A percentile compares a stretch with the other conserved stretches of the same genome.
Conservation (phyloP, 2,888 invertebrate species). For the Ecliptopera silaceata region DNA sequence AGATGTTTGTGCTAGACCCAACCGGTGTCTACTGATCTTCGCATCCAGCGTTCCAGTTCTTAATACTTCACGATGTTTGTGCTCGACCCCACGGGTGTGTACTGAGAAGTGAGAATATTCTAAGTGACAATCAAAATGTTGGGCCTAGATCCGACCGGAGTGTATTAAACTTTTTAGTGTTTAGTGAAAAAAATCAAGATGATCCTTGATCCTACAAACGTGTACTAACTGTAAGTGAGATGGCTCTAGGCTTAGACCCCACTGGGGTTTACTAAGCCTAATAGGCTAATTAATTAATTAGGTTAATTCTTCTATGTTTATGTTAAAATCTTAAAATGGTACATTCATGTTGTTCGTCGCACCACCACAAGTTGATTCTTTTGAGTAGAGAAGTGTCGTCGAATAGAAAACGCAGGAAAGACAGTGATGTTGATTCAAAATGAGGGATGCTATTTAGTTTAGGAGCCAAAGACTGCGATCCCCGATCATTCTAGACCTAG, state of each 20-base stretch:
- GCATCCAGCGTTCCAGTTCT: constrained; percentile 12
- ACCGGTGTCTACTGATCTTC: constrained; percentile 64
- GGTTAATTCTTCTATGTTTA: constrained; percentile 22
- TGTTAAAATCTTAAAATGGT: constrained; percentile 40
- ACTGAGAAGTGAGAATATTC: constrained; percentile 52
- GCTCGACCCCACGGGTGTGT: constrained; percentile 76
- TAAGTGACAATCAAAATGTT: constrained; percentile 58
- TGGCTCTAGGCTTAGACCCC: constrained; percentile 65
- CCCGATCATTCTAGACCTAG: constrained; percentile 11
- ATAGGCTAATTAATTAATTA: constrained; percentile 17
- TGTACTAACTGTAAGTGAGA: constrained; percentile 57
- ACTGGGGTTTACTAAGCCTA: constrained; percentile 63
- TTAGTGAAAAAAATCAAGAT: constrained; percentile 47
- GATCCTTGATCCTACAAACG: constrained; percentile 61
- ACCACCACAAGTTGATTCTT: constrained; percentile 70
- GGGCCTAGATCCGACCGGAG: constrained; percentile 57
- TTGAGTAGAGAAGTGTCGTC: constrained; percentile 70
- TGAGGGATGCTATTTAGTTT: constrained; percentile 62
- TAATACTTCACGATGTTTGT: constrained; percentile 63
- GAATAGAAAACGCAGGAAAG: constrained; percentile 73
- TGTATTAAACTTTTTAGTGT: constrained; percentile 55
- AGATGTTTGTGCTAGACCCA: constrained; percentile 71
- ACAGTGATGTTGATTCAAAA: constrained; percentile 30
- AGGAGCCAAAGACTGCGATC: constrained; percentile 76
- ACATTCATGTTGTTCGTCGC: constrained; percentile 56